These are phyloP conservation scores for Perca flavescens DNA, from an alignment of 2,113 vertebrate genomes.

Conservation along the genomic window DNA sequence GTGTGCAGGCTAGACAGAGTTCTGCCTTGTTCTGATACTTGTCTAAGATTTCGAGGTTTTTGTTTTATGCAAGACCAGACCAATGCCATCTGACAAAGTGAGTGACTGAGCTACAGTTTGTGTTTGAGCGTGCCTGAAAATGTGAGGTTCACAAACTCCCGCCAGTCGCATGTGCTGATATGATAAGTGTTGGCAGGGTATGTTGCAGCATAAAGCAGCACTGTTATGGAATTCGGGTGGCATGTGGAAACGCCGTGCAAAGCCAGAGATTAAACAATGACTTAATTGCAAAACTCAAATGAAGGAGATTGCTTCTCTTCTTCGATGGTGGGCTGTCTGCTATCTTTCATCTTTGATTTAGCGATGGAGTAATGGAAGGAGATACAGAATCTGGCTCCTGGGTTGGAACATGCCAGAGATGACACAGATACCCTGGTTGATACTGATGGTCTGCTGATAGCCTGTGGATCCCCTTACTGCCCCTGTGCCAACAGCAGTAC, in stretches of 20 bases:
- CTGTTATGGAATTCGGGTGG: slow-evolving; percentile 59
- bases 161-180: slow-evolving; percentile 41
- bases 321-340: slow-evolving; percentile 15
- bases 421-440: slow-evolving; percentile 74
- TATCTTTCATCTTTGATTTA: slow-evolving; percentile 69
- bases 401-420: slow-evolving; percentile 79
- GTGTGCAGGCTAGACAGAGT: slow-evolving; percentile 76
- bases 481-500: slow-evolving; percentile 57
- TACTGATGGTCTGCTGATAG: slow-evolving; percentile 74
- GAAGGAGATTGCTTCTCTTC: slow-evolving; percentile 44
- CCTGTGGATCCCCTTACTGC: slow-evolving; percentile 75
- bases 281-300: slow-evolving; percentile 47
- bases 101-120: slow-evolving; percentile 47
- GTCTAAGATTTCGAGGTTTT: slow-evolving; percentile 74
- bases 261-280: slow-evolving; percentile 57
- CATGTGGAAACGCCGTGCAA: slow-evolving; percentile 51
- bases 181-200: slow-evolving; percentile 62
- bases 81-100: slow-evolving; percentile 63
- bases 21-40: slow-evolving; percentile 83
- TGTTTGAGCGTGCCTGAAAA: slow-evolving; percentile 63
- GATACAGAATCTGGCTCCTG: slow-evolving; percentile 61
- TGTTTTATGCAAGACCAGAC: slow-evolving; percentile 72
- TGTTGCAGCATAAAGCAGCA: slow-evolving; percentile 40
- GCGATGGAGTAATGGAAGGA: slow-evolving; percentile 65
- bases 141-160: slow-evolving; percentile 52